Evolutionary conservation across 1,140 invertebrate genomes (phyloP).

Genomic region (Saccostrea echinata): DNA sequence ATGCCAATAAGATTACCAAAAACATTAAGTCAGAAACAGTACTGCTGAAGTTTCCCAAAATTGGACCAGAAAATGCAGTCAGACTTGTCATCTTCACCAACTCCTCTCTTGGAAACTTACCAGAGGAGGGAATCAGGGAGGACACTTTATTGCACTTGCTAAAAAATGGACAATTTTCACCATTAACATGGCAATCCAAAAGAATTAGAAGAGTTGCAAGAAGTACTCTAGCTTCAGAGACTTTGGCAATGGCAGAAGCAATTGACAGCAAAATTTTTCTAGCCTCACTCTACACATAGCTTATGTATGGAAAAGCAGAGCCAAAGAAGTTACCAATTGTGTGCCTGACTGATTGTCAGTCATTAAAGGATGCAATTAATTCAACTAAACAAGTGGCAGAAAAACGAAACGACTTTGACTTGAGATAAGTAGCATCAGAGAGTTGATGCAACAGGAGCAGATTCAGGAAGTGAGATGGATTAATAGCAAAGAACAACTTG

Average conservation of each 20-base stretch:
- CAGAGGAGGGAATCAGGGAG: too few species aligned
- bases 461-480: constrained; percentile 46
- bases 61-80: constrained; percentile 29
- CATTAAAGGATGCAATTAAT: constrained; percentile 50
- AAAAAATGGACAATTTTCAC: constrained; percentile 39
- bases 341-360: constrained; percentile 46
- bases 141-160: too few species aligned
- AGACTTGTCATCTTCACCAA: constrained; percentile 45
- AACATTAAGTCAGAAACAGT: constrained; percentile 38
- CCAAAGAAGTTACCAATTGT: background rate
- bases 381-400: constrained; percentile 56
- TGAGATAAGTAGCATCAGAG: constrained; percentile 54
- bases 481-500: constrained; percentile 44
- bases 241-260: constrained; percentile 48
- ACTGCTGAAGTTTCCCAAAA: constrained; percentile 45
- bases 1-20: too few species aligned
- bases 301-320: background rate
- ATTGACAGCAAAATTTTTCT: constrained; percentile 43
- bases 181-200: constrained; percentile 46
- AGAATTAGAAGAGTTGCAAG: constrained; percentile 49
- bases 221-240: constrained; percentile 44
- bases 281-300: background rate
- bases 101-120: constrained; percentile 42
- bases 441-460: constrained; percentile 44
- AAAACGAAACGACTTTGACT: constrained; percentile 56